These are phyloP conservation scores for Manis crassicaudata DNA, from an alignment of 2,797 vertebrate genomes.

Conservation along the genomic window DNA sequence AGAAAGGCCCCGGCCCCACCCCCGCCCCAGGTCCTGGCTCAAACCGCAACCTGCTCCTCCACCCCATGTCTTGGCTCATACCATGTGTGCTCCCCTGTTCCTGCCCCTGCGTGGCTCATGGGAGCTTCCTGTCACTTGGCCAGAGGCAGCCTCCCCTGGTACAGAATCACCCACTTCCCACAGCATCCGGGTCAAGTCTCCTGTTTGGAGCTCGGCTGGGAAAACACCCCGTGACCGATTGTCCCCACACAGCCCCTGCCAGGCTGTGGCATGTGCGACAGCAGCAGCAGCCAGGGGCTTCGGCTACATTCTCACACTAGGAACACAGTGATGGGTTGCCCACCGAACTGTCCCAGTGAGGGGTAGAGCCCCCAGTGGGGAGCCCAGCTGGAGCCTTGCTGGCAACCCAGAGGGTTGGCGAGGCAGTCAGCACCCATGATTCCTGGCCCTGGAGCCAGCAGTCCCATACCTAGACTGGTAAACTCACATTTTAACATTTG, in stretches of 20 bases:
- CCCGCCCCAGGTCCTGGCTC: constrained; percentile 75
- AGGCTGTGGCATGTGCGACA: neutral
- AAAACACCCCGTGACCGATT: constrained; percentile 14
- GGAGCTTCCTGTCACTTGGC: neutral
- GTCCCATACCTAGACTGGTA: constrained; percentile 54
- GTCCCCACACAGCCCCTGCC: constrained; percentile 43
- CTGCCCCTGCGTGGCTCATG: neutral
- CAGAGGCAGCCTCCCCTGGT: neutral
- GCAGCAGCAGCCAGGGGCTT: constrained; percentile 27
- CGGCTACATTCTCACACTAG: constrained; percentile 71
- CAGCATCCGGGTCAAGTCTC: neutral
- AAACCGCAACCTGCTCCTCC: constrained; percentile 69
- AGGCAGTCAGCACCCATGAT: neutral
- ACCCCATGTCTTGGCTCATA: constrained; percentile 67
- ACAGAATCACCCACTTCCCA: neutral
- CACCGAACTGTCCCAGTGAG: neutral
- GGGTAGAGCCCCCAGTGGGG: neutral
- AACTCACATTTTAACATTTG: constrained; percentile 87
- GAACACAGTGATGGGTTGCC: constrained; percentile 57
- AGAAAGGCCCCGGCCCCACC: constrained; percentile 64
- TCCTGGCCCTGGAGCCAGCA: constrained; percentile 32
- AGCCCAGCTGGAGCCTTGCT: constrained; percentile 12
- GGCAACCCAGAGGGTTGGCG: neutral
- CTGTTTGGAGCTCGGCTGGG: neutral
- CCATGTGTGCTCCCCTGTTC: neutral